Evolutionary conservation across 2,888 invertebrate genomes (phyloP), one percentile per base, ranked within the genome.

Genomic region (Apotomis capreana): DNA sequence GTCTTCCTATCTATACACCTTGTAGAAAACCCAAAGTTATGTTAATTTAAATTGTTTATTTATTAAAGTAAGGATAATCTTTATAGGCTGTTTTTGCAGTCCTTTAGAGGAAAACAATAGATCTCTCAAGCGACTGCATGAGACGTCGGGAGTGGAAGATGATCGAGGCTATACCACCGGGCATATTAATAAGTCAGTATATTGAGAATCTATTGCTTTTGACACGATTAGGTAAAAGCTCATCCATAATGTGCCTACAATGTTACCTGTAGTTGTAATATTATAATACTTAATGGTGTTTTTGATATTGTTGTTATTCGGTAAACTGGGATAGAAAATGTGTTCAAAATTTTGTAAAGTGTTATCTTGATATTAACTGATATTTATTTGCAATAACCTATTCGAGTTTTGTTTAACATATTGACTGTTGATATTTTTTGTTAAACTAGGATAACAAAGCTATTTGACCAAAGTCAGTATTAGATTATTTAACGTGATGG

Each of bases 401-500:
- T 85, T 87, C 85, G 84, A 84, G 84, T 87, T 85, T 88, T 85
- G 86, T 90, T 88, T 89, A 91, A 87, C 87, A 89, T 92, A 89
- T 90, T 89, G 88, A 90, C 90, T 92, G 92, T 92, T 92, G 88
- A 91, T 92, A 89, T 90, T 87, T 84, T 87, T 89, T 92, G 91
- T 91, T 91, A 86, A 90, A 85, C 87, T 92, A 92, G 92, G 92
- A 89, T 92, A 90, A 92, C 92, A 90, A 91, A 92, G 93, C 93
- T 93, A 92, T 92, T 90, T 91, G 93, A 93, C 93, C 93, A 93
- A 93, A 93, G 93, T 93, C 93, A 93, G 93, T 93, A 93, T 93
- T 93, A 92, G 92, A 90, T 89, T 85, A 86, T 86, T 72, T 87
- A 88, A 89, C 84, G 88, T 87, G 91, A 87, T 87, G 87, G 83